Base-by-base conservation (phyloP, 92 coral and sea anemone species). In the Meandrina meandrites region DNA sequence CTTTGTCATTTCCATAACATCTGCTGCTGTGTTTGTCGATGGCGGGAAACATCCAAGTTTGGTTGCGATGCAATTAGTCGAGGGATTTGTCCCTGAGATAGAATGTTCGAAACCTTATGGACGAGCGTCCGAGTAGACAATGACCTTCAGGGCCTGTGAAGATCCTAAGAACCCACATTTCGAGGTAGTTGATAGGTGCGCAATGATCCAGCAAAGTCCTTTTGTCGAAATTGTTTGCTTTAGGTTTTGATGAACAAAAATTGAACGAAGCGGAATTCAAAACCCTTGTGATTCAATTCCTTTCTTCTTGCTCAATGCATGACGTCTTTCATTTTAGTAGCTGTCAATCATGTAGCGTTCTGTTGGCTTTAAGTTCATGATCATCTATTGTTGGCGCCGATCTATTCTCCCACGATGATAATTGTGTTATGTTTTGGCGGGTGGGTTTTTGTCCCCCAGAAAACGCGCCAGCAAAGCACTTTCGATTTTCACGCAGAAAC, bases 391-490 rank as follows among this genome's bases (percentile, higher is more conserved):
- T 67, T 28, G 54, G 31, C 36, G 77, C 78, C 17, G 34, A 28
- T 28, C n/a, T 3, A 1, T 28, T 50, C 31, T 22, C 32, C 62
- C 60, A 12, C 31, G 36, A 67, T 37, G 74, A 31, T 10, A 45
- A 9, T 18, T 17, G 9, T 28, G 2, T 8, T 37, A 27, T 27
- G 36, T 69, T 69, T n/a, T 47, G 86, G 37, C 86, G 57, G 19
- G 14, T 62, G 35, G 37, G n/a, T 37, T 36, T 64, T 27, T 31
- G 47, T 71, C 21, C 27, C 37, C 6, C 35, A 69, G 19, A 71
- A 83, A 71, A 83, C 48, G 53, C 86, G 67, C 86, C 22, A 47
- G 32, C 86, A 3, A 27, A 81, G 86, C 86, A 81, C 78, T 82
- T 82, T 69, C 66, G 78, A 69, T 11, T 31, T 57, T 71, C 1